Evolutionary conservation across 2,113 vertebrate species (phyloP).

Genomic region (Fulica atra): DNA sequence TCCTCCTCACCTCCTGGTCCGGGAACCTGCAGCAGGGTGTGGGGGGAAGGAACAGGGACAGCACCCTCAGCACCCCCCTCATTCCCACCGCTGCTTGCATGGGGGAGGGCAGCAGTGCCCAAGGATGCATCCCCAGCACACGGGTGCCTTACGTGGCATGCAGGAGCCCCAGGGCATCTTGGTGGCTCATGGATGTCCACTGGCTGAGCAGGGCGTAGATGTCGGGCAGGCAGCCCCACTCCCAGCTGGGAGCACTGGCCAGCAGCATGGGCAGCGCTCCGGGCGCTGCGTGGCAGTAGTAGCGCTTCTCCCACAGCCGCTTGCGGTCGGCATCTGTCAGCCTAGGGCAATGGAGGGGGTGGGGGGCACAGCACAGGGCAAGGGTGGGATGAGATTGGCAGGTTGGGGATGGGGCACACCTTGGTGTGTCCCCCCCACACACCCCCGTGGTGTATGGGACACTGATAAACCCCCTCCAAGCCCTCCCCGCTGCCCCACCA

Average conservation of each 20-base stretch:
- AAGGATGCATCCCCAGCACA: neutral
- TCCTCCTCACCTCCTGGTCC: conserved; percentile 93
- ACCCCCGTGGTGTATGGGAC: fast-evolving
- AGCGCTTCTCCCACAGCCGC: conserved; percentile 91
- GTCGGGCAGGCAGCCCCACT: conserved; percentile 94
- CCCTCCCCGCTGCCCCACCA: neutral
- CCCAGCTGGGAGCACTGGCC: conserved; percentile 94
- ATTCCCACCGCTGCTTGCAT: neutral
- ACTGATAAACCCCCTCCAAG: neutral
- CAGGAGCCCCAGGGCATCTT: conserved; percentile 92
- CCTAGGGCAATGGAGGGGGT: conserved; percentile 64
- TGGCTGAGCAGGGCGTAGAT: conserved; percentile 92
- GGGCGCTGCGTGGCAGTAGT: conserved; percentile 86
- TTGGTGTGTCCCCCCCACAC: neutral
- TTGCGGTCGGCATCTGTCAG: conserved; percentile 84
- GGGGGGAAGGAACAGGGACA: too few relatives aligned
- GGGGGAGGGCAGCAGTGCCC: neutral
- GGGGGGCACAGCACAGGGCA: neutral
- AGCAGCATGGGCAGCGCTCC: conserved; percentile 89
- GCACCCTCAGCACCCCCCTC: neutral
- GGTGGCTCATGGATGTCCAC: conserved; percentile 90
- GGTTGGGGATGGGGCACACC: neutral
- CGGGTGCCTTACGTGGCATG: conserved; percentile 85
- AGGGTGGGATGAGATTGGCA: neutral
- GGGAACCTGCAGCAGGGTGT: conserved; percentile 81